These are phyloP conservation scores for Trachythela sp. DNA, from an alignment of 64 coral and sea anemone species.

Conservation along the genomic window DNA sequence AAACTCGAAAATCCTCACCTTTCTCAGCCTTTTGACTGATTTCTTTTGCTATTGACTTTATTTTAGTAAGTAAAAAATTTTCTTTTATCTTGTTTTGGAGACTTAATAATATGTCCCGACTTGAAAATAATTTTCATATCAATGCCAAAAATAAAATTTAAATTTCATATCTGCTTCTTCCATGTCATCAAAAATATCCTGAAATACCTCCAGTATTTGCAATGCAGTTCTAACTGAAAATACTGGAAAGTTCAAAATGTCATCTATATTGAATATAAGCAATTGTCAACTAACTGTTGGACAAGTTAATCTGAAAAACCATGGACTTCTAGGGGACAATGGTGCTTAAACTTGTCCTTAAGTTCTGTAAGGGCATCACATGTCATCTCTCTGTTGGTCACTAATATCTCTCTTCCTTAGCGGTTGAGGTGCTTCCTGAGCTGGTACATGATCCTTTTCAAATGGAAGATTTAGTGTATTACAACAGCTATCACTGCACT, in stretches of 20 bases:
- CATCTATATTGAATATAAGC: neutral
- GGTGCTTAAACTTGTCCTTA: neutral
- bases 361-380: neutral
- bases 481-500: neutral
- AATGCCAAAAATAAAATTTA: neutral
- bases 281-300: neutral
- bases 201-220: conserved; percentile 7
- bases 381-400: neutral
- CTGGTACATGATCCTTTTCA: neutral
- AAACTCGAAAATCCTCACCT: no score
- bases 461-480: neutral
- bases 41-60: no score
- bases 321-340: neutral
- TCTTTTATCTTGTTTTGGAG: no score
- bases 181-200: conserved; percentile 4
- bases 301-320: conserved; percentile 11
- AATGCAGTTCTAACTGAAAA: neutral
- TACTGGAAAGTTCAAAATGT: neutral
- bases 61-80: no score
- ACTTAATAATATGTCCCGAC: neutral
- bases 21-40: no score
- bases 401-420: neutral
- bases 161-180: neutral
- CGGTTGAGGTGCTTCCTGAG: neutral
- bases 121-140: neutral